Percentiles rank a stretch among this genome's conserved stretches.
Evolutionary conservation across 2,113 vertebrate species (phyloP).

Genomic region (Zosterops pallidus): DNA sequence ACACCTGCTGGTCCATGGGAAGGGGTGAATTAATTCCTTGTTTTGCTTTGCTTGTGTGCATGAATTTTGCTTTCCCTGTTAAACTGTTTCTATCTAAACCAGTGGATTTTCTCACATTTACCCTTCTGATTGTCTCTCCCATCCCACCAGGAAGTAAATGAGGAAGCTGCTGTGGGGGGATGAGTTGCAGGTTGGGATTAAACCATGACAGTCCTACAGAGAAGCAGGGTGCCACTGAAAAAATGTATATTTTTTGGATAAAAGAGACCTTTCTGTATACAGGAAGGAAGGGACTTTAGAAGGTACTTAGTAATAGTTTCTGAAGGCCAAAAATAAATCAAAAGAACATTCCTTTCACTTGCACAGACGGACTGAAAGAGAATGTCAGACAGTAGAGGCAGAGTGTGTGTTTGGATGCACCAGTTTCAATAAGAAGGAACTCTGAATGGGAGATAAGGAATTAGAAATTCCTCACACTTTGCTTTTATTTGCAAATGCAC

Average conservation of each 20-base stretch:
- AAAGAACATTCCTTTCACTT: background rate
- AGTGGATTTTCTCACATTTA: background rate
- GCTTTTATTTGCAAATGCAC: background rate
- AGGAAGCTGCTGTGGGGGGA: background rate
- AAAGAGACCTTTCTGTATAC: background rate
- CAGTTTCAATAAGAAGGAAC: background rate
- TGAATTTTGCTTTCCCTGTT: background rate
- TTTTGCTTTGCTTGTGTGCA: background rate
- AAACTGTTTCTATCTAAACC: background rate
- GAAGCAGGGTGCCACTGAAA: background rate
- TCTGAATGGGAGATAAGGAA: background rate
- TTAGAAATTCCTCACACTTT: conserved; percentile 1
- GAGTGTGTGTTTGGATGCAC: background rate
- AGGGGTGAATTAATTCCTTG: background rate
- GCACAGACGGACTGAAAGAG: background rate
- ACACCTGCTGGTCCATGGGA: background rate
- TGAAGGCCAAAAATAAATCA: conserved; percentile 30
- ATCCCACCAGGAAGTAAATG: background rate
- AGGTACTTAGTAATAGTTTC: background rate
- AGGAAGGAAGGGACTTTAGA: background rate
- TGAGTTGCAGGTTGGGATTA: background rate
- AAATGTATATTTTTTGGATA: background rate
- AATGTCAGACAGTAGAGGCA: background rate
- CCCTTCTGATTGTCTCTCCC: accelerated
- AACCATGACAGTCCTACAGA: background rate